Conservation (phyloP, 2,797 vertebrate genomes). For the Enteromius mattozi region DNA sequence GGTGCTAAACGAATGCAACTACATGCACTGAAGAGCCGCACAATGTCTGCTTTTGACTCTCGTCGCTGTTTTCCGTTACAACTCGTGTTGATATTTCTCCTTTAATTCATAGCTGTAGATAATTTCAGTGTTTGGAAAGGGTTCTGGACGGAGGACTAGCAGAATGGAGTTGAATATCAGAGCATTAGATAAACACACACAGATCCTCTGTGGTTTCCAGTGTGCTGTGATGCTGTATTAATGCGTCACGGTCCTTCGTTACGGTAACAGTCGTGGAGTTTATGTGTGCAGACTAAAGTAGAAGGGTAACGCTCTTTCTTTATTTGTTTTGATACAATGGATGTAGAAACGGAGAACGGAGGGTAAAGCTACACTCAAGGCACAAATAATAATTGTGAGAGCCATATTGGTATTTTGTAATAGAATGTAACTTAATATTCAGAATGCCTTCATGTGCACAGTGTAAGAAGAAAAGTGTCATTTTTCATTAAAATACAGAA, state of each 20-base stretch:
- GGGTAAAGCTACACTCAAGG: not conserved
- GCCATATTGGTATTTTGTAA: conserved; percentile 21
- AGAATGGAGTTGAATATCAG: not conserved
- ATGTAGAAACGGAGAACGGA: not conserved
- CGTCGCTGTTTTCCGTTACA: not conserved
- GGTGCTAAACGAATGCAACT: conserved; percentile 12
- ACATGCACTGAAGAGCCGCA: conserved; percentile 20
- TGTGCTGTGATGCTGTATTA: not conserved
- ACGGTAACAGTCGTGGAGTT: not conserved
- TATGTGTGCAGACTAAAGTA: not conserved
- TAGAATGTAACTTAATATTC: conserved; percentile 7
- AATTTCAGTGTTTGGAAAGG: not conserved
- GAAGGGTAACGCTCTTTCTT: not conserved
- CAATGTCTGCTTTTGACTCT: not conserved
- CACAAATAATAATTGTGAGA: conserved; percentile 13
- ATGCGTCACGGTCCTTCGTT: not conserved
- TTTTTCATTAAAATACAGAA: not conserved
- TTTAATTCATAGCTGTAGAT: conserved; percentile 3
- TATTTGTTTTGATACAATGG: not conserved
- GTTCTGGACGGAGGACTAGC: not conserved
- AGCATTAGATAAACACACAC: not conserved
- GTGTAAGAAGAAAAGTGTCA: not conserved
- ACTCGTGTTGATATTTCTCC: not conserved
- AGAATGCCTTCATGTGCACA: not conserved
- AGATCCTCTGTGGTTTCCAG: not conserved